phyloP scores from a whole-genome alignment of 2,888 invertebrate species.

The Sturmia bella region DNA sequence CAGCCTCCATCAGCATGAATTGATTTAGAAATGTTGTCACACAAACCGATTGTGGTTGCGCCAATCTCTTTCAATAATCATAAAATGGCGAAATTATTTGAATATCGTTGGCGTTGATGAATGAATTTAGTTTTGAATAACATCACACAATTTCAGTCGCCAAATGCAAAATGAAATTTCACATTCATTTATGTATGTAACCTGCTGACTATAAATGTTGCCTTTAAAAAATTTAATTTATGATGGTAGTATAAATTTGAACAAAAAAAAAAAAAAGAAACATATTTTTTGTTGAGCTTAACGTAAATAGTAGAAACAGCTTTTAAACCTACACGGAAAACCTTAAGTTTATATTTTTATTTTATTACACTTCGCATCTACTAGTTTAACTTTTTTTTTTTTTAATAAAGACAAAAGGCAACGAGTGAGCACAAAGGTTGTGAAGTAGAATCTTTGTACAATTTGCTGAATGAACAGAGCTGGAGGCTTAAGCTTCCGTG shows the following conservation, averaged over 20 bases:
- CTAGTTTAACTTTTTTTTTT: not conserved
- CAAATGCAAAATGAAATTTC: not conserved
- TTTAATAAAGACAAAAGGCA: not conserved
- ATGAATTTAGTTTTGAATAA: constrained; percentile 15
- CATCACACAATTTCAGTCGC: not conserved
- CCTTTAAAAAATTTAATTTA: constrained; percentile 22
- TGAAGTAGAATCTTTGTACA: constrained; percentile 2
- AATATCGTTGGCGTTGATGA: constrained; percentile 4
- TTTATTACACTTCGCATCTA: not conserved
- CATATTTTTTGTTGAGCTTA: constrained; percentile 22
- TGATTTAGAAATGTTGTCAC: too few relatives aligned
- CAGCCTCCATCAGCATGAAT: too few relatives aligned
- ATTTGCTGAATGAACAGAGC: constrained; percentile 8
- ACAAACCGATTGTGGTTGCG: too few relatives aligned
- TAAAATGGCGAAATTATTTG: not conserved
- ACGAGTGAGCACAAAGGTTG: not conserved
- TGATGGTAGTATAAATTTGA: too few relatives aligned
- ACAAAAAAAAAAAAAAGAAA: too few relatives aligned
- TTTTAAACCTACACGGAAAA: constrained; percentile 46
- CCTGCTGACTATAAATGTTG: constrained; percentile 2
- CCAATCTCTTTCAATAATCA: not conserved
- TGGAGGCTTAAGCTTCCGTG: constrained; percentile 60
- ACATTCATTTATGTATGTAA: not conserved
- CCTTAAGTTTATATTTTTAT: constrained; percentile 10
- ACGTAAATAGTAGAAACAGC: constrained; percentile 31